Evolutionary conservation across 2,113 vertebrate species (phyloP).

Genomic region (Crotophaga sulcirostris): DNA sequence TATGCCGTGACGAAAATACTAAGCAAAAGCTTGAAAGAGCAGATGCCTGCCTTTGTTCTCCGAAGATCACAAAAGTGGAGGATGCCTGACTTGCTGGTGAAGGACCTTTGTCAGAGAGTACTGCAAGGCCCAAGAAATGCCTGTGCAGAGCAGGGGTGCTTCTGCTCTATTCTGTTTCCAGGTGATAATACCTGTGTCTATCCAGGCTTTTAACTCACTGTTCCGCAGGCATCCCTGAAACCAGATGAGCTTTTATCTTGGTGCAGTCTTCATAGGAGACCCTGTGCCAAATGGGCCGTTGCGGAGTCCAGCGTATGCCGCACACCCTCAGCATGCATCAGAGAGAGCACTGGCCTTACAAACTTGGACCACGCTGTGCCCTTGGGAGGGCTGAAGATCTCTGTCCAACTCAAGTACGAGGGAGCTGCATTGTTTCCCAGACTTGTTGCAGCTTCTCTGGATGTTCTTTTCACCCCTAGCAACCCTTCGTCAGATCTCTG

Average conservation of each 20-base stretch:
- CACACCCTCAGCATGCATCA: background rate
- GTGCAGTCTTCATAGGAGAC: background rate
- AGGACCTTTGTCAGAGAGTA: background rate
- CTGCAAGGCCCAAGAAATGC: background rate
- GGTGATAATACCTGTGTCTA: background rate
- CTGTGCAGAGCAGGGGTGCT: accelerated
- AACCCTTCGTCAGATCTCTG: background rate
- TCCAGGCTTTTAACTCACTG: too few relatives aligned
- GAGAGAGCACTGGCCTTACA: background rate
- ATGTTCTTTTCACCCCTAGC: background rate
- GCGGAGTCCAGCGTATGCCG: background rate
- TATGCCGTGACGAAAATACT: background rate
- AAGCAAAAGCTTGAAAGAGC: background rate
- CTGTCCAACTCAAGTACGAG: background rate
- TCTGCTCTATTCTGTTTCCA: background rate
- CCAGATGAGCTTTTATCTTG: background rate
- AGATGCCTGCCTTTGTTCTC: background rate
- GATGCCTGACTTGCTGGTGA: background rate
- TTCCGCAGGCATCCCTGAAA: background rate
- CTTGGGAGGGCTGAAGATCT: background rate
- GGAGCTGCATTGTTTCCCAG: accelerated
- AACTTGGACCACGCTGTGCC: background rate
- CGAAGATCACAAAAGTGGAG: background rate
- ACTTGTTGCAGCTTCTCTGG: background rate
- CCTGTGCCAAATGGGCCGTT: background rate